Evolutionary conservation across 2,113 vertebrate genomes (phyloP).

Genomic region (Leiothrix lutea): DNA sequence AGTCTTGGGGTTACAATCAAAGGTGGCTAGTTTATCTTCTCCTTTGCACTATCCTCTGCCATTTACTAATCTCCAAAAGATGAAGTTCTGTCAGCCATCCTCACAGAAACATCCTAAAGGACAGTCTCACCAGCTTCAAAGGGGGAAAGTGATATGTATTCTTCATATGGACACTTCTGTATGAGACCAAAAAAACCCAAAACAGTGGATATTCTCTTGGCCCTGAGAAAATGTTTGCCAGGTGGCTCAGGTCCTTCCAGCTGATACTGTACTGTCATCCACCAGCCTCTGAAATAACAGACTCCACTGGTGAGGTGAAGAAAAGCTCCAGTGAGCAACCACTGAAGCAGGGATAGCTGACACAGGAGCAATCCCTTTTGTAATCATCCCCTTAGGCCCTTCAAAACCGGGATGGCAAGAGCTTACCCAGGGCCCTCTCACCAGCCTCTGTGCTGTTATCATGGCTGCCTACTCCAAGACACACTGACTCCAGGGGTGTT

Average conservation of each 20-base stretch:
- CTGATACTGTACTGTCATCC: neutral
- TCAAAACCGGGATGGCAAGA: neutral
- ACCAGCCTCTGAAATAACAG: neutral
- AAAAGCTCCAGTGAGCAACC: neutral
- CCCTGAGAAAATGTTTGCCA: neutral
- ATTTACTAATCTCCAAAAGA: neutral
- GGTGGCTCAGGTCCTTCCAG: neutral
- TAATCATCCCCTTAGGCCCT: neutral
- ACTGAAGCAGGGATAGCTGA: neutral
- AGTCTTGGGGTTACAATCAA: neutral
- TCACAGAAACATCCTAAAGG: neutral
- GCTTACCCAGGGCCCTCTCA: neutral
- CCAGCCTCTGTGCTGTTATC: neutral
- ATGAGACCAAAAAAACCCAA: neutral
- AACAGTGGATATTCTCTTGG: neutral
- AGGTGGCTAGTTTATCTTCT: neutral
- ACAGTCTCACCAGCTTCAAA: neutral
- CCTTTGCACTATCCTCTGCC: neutral
- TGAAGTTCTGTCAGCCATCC: neutral
- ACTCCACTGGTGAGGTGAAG: neutral
- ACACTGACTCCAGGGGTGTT: conserved; percentile 19
- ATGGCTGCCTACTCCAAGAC: conserved; percentile 41
- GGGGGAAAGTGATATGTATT: neutral
- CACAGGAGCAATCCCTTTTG: neutral
- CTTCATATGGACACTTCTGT: neutral